These are phyloP conservation scores for Magallana nippona DNA, from an alignment of 2,888 invertebrate genomes.

Conservation along the genomic window DNA sequence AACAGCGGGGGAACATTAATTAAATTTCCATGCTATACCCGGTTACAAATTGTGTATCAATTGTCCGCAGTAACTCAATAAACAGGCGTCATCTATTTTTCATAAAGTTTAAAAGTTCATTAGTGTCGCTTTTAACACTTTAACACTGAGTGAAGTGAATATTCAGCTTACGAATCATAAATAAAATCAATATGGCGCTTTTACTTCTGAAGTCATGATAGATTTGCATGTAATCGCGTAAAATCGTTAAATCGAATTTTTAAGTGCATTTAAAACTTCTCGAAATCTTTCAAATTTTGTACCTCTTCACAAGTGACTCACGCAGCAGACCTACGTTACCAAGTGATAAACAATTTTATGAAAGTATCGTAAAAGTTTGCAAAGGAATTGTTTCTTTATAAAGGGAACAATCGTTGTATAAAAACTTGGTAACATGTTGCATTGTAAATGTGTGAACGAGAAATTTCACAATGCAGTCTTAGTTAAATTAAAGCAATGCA, in stretches of 20 bases:
- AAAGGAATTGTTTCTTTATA: not conserved
- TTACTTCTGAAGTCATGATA: slow-evolving; percentile 1
- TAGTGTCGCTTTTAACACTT: not conserved
- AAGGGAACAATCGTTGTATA: not conserved
- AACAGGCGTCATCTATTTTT: slow-evolving; percentile 29
- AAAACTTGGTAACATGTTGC: not conserved
- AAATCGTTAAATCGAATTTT: slow-evolving; percentile 32
- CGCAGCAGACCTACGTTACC: not conserved
- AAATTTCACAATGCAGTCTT: not conserved
- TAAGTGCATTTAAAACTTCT: slow-evolving; percentile 1
- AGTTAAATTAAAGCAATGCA: not conserved
- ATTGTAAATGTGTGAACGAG: not conserved
- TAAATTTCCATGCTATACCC: not conserved
- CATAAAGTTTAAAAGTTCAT: slow-evolving; percentile 35
- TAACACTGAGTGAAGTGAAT: not conserved
- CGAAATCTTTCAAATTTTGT: not conserved
- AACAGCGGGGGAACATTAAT: slow-evolving; percentile 1
- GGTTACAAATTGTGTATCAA: not conserved
- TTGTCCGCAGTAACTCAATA: slow-evolving; percentile 19
- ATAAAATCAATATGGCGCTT: slow-evolving; percentile 1
- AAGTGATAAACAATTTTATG: not conserved
- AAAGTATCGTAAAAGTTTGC: not conserved
- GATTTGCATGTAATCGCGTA: slow-evolving; percentile 15
- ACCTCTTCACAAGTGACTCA: not conserved
- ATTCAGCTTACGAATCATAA: slow-evolving; percentile 12